Base-by-base conservation (phyloP, 1,140 invertebrate genomes). In the Philotrypesis tridentata region DNA sequence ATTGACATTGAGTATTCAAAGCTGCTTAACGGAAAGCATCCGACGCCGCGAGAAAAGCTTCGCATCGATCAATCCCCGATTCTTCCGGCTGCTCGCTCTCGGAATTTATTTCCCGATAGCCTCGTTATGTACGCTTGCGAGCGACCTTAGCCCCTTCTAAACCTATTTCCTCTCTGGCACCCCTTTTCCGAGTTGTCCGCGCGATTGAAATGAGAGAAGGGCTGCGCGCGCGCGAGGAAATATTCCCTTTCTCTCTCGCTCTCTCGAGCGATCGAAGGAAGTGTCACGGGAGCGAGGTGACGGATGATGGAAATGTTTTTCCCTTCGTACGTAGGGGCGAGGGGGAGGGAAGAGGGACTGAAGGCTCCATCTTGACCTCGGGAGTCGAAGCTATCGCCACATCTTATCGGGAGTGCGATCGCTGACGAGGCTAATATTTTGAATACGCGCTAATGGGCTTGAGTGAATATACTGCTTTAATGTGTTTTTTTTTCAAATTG, bases 61-160 rank as follows among this genome's bases (percentile, higher is more conserved):
- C 23, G n/a, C n/a, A 48, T 72, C 78, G 78, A 83, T 83, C 77
- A 76, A 83, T 80, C 72, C 75, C 55, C 63, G 55, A 48, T 37
- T 72, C 43, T 61, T 79, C 71, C 61, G 61, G 55, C 14, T 21
- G 72, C 25, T 61, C 23, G 27, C 67, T 55, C 68, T 63, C 33
- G 61, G 72, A 83, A 83, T 83, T 79, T 75, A 74, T 70, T 83
- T 80, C 40, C 55, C 63, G 82, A 76, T 83, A 78, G 80, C 78
- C 82, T 83, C 82, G 82, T 83, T 83, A 76, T n/a, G 48, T 55
- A 48, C 14, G 14, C 1, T 37, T 37, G 11, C 21, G 48, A 65
- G 72, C 72, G 72, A 75, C 63, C 78, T 75, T 79, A 74, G 67
- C 71, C 63, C 48, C n/a, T 76, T 79, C 72, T 63, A 83, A 83